Base-by-base conservation (phyloP, 2,113 vertebrate genomes). In the Phocoena phocoena region DNA sequence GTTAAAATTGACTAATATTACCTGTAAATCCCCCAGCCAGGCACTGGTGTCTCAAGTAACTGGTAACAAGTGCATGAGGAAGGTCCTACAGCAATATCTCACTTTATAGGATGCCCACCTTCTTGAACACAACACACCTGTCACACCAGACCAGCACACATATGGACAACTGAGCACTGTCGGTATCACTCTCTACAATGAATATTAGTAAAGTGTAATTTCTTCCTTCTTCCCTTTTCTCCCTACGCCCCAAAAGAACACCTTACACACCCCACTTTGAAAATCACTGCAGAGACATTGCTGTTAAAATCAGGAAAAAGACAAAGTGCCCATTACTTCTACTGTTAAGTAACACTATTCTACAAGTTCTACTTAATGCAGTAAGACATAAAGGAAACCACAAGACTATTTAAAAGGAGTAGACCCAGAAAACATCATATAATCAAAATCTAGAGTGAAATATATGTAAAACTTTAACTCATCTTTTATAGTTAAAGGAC, bases 121-220 rank as follows among this genome's bases (percentile, higher is more conserved):
- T 36, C 11, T 23, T 50, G 68, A 82, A 47, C 26, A 36, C 1
- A 6, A 44, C 79, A 36, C 18, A 41, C 76, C 26, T 1, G 2
- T 26, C 60, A 53, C 31, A 36, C 17, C 2, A 36, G 63, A 10
- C 20, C 14, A 9, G 53, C 41, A 25, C 36, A 63, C 2, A 2
- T 0, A 9, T 5, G 10, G 36, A 6, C 50, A 73, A 4, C 0
- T 28, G 50, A 70, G 9, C 13, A 71, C 17, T 11, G 0, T 15
- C 18, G 5, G 1, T 6, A 11, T 38, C 36, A 23, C 28, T n/a
- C 70, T 79, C 21, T 4, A 67, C 14, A 44, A 44, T 3, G 4
- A 38, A 38, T 55, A 20, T n/a, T 0, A 17, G 70, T 20, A 2
- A 23, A 63, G 12, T 31, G 2, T 26, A 1, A 70, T 38, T 70